Evolutionary conservation across 2,113 vertebrate genomes (phyloP).

Genomic region (Catharus bicknelli): DNA sequence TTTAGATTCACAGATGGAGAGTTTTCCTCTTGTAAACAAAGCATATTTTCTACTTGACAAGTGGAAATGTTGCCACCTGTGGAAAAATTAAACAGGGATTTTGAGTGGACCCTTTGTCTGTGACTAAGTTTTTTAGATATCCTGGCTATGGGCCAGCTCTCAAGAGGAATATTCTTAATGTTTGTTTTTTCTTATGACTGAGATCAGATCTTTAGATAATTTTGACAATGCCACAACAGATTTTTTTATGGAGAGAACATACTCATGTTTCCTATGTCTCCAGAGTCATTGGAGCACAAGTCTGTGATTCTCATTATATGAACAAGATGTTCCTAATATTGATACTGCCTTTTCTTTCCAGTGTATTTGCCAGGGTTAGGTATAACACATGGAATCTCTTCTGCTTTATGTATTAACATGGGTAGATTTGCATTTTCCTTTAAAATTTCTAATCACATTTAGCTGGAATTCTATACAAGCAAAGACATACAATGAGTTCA

Average conservation of each 20-base stretch:
- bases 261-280: conserved; percentile 30
- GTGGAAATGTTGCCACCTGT: conserved; percentile 15
- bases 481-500: not conserved
- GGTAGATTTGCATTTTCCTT: not conserved
- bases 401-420: not conserved
- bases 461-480: not conserved
- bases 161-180: conserved; percentile 38
- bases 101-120: conserved; percentile 18
- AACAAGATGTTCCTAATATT: conserved; percentile 30
- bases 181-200: conserved; percentile 45
- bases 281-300: not conserved
- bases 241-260: conserved; percentile 2
- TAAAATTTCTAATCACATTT: not conserved
- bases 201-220: conserved; percentile 29
- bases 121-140: not conserved
- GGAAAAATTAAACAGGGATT: conserved; percentile 18
- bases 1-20: conserved; percentile 1
- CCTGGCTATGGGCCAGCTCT: conserved; percentile 24
- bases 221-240: conserved; percentile 52
- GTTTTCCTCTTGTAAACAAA: not conserved
- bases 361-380: not conserved
- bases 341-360: not conserved
- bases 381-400: not conserved
- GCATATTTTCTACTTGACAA: conserved; percentile 1
- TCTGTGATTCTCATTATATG: conserved; percentile 30